Base-by-base conservation (phyloP, 2,888 invertebrate genomes). In the Drosophila lacicola region DNA sequence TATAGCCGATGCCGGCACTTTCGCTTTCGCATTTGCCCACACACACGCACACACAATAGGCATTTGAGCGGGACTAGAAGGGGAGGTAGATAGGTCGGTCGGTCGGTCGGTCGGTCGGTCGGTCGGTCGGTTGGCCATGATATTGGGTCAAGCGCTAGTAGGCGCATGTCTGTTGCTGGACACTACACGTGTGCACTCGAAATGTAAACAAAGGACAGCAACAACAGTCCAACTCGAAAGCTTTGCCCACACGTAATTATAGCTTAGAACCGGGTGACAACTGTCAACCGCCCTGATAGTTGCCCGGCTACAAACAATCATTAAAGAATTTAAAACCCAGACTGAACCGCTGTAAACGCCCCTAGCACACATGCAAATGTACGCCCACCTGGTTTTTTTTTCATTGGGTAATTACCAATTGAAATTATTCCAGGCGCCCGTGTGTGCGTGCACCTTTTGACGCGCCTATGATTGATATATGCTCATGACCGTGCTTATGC, bases 1-100 rank as follows among this genome's bases (percentile, higher is more conserved):
- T 36, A 58, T 68, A 72, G 82, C 70, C 82, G 85, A 76, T 75
- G 84, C 88, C 87, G 82, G 83, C 75, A 87, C 85, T 87, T 90
- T 89, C 85, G 58, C 88, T 90, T 89, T 89, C 78, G 64, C 72
- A 62, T 72, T 70, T 67, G 67, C 74, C 68, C 61, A 64, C 62
- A 56, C 65, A 55, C 76, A 69, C 57, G 55, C 58, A 80, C 70
- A 39, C 45, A 57, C 55, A 41, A 39, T 44, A 54, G 54, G 44
- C 44, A 21, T 34, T 44, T 11, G 14, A 6, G 47, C 19, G 36
- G 17, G n/a, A 8, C 4, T 17, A 3, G 39, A 4, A 13, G 8
- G 34, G 49, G 45, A 21, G 21, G 4, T 21, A 29, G 29, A 2
- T 2, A 29, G 29, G 29, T 29, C 2, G 2, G 25, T 25, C 25